phyloP scores from a whole-genome alignment of 1,140 invertebrate genomes.

The Pantala flavescens region DNA sequence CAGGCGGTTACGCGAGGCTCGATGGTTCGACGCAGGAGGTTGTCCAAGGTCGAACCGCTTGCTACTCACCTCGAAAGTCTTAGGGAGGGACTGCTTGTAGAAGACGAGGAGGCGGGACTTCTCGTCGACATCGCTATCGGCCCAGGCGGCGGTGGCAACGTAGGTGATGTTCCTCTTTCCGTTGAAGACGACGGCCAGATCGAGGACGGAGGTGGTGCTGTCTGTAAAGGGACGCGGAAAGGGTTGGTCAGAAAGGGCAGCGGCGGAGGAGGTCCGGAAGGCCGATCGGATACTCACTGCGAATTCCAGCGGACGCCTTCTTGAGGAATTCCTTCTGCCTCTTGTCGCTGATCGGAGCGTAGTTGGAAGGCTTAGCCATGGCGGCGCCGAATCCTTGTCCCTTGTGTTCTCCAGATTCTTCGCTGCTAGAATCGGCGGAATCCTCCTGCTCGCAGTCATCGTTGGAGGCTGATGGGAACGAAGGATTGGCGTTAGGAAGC shows the following conservation, averaged over 20 bases:
- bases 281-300: conserved; percentile 19
- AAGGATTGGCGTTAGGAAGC: not conserved
- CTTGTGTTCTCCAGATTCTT: too few species aligned
- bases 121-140: conserved; percentile 39
- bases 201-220: conserved; percentile 34
- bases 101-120: conserved; percentile 38
- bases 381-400: not conserved
- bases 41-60: too few species aligned
- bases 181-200: conserved; percentile 40
- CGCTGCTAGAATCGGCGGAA: too few species aligned
- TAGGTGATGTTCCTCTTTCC: conserved; percentile 35
- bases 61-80: not conserved
- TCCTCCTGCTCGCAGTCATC: too few species aligned
- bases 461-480: not conserved
- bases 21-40: too few species aligned
- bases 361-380: conserved; percentile 26
- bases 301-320: conserved; percentile 38
- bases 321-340: conserved; percentile 41
- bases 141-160: conserved; percentile 37
- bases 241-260: too few species aligned
- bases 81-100: conserved; percentile 28
- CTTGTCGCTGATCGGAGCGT: conserved; percentile 30
- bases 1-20: not conserved
- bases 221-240: conserved; percentile 21
- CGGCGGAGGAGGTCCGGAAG: not conserved